Evolutionary conservation across 2,113 vertebrate genomes (phyloP), one percentile per base, ranked within the genome.

Genomic region (Anhinga rufa): DNA sequence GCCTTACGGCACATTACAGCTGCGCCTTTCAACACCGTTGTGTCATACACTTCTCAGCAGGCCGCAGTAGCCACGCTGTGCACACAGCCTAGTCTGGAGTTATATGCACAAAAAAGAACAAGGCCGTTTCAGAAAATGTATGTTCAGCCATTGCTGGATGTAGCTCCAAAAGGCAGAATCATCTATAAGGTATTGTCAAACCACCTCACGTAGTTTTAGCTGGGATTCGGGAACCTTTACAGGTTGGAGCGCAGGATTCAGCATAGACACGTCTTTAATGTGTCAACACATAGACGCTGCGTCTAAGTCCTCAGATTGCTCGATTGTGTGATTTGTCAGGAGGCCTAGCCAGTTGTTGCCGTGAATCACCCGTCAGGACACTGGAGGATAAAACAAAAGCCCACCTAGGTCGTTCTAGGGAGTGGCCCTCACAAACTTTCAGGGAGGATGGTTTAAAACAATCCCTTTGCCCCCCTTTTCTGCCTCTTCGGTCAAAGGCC

Each of bases 11-110:
- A 24, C 16, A 5, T 62, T 25, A 12, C 62, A 92, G 25, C 19
- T 51, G 6, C 38, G 84, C 29, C 49, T 70, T 82, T 70, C 28
- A 13, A 22, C 49, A 10, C 36, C 7, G 0, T 3, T 40, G 66
- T 31, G 68, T 19, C 12, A 38, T 6, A 28, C 25, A 20, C 26
- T n/a, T 36, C 74, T 58, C 49, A 60, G 6, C 15, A 40, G 38
- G 31, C 10, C 7, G 4, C 2, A 9, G 26, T 2, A 36, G 40
- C 26, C 21, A 20, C 26, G 1, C 2, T 3, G 24, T 14, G 34
- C 68, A 31, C 49, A 8, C 22, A n/a, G 0, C 14, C 25, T 14
- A 3, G 9, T 21, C 44, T 77, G 91, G 9, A 81, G 25, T 17
- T 24, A 11, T 0, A 8, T 15, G 34, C n/a, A 42, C 28, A 49